Evolutionary conservation across 1,140 invertebrate genomes (phyloP), one percentile per base, ranked within the genome.

Genomic region (Aphelinus atriplicis): DNA sequence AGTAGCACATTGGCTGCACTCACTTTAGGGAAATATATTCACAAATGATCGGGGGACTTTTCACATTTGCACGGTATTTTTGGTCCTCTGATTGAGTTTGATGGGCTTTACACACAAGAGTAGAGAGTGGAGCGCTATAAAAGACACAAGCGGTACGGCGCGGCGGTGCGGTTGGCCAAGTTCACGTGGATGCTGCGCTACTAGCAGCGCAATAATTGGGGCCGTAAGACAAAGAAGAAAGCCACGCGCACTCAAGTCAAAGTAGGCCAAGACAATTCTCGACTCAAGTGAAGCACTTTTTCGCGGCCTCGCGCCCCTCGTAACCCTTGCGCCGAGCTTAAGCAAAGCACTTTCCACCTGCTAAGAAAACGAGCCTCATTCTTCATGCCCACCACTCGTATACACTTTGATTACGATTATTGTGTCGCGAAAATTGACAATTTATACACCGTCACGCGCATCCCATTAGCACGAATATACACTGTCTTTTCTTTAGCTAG

Each of bases 211-310:
- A 62, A 62, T 71, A 71, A 71, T 71, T 71, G 63, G 63, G 63
- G 63, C 48, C 47, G 48, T 61, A 62, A 62, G 42, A 61, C 47
- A 71, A 51, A 71, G 43, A 71, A 62, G 55, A 71, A 71, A 62
- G 7, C 50, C 57, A 48, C 50, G 57, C n/a, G 48, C 58, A 71
- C 58, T 71, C 62, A 71, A 10, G n/a, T 46, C 48, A 53, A 71
- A 71, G 58, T 62, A 71, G 68, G 68, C 48, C 58, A 71, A 71
- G 68, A 71, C 58, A 71, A 71, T 62, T 71, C 68, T 62, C 7
- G 46, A 62, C 47, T 53, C 47, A 48, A 51, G 63, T 7, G 51
- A 51, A 71, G 50, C 58, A 62, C 48, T 71, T 71, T 65, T 61
- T 71, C 10, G 43, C 58, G 58, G 42, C 68, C 58, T 61, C 48